These are phyloP conservation scores for Isotomurus palustris DNA, from an alignment of 2,888 invertebrate species.

Conservation along the genomic window DNA sequence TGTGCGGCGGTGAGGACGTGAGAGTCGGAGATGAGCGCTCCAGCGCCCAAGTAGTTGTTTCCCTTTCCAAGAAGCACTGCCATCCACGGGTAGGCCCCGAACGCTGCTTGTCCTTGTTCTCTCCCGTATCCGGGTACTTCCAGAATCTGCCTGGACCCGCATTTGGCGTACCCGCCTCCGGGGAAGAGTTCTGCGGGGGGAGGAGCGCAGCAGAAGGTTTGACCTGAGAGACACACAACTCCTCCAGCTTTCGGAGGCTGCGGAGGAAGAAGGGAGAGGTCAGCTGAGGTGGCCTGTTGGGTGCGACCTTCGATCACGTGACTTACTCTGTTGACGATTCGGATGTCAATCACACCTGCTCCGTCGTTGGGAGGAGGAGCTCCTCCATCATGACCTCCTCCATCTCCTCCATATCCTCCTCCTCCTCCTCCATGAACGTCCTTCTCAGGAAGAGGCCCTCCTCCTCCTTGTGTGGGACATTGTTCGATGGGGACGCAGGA, in stretches of 20 bases:
- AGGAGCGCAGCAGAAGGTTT: conserved; percentile 39
- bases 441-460: background rate
- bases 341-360: conserved; percentile 44
- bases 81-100: conserved; percentile 71
- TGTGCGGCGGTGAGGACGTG: conserved; percentile 72
- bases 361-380: conserved; percentile 37
- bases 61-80: conserved; percentile 57
- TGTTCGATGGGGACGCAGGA: conserved; percentile 24
- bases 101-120: conserved; percentile 48
- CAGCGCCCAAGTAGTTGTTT: conserved; percentile 67
- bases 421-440: conserved; percentile 5
- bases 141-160: conserved; percentile 34
- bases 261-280: too few species aligned
- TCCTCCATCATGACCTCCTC: conserved; percentile 14
- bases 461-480: conserved; percentile 10
- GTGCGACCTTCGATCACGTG: background rate
- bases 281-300: background rate
- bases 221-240: conserved; percentile 35
- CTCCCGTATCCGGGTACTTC: conserved; percentile 30
- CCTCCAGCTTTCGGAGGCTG: conserved; percentile 37
- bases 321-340: conserved; percentile 46
- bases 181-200: conserved; percentile 2
- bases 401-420: conserved; percentile 31
- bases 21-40: conserved; percentile 63
- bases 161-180: conserved; percentile 25